phyloP scores from a whole-genome alignment of 2,888 invertebrate species.

The Drepana falcataria region DNA sequence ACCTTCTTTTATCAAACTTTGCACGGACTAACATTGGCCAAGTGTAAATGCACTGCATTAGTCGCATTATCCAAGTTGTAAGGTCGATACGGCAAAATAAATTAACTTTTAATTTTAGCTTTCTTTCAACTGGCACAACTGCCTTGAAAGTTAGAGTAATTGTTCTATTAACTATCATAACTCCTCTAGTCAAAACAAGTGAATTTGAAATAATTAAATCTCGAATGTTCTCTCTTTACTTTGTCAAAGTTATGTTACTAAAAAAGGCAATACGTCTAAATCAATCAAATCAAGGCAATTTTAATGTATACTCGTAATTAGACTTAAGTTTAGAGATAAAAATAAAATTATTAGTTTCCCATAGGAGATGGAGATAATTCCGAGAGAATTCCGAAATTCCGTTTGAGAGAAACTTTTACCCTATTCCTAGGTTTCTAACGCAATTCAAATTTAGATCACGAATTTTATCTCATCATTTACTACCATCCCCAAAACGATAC shows the following conservation, averaged over 20 bases:
- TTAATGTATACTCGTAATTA: too few species aligned
- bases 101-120: not conserved
- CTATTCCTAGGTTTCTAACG: too few species aligned
- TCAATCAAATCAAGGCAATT: too few species aligned
- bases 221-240: too few species aligned
- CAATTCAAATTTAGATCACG: not conserved
- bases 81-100: not conserved
- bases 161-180: not conserved
- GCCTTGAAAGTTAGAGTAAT: not conserved
- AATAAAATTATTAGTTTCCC: too few species aligned
- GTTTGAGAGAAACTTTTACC: too few species aligned
- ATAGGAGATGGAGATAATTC: too few species aligned
- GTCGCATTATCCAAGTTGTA: conserved; percentile 9
- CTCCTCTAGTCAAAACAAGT: not conserved
- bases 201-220: too few species aligned
- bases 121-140: not conserved
- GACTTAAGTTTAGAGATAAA: too few species aligned
- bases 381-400: too few species aligned
- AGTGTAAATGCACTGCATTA: conserved; percentile 43
- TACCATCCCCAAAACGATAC: conserved; percentile 1
- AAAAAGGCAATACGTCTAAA: too few species aligned
- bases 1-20: not conserved
- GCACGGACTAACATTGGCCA: conserved; percentile 12
- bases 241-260: too few species aligned
- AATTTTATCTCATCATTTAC: not conserved